Evolutionary conservation across 2,797 vertebrate genomes (phyloP), one percentile per base, ranked within the genome.

Genomic region (Smutsia temminckii): DNA sequence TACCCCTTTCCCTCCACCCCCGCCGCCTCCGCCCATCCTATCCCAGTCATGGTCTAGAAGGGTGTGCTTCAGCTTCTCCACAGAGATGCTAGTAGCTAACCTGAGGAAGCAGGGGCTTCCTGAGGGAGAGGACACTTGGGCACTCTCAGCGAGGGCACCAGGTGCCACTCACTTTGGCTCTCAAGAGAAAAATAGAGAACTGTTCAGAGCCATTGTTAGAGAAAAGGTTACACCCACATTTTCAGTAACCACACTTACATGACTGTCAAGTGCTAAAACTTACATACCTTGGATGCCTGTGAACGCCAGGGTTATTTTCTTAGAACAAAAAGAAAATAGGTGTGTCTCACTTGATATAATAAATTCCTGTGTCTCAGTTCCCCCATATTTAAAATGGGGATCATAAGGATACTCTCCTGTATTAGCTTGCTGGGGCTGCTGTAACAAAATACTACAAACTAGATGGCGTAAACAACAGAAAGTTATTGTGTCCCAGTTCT

Each of bases 231-330:
- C 13, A 8, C 8, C 9, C 17, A n/a, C 64, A n/a, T 64, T 68
- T 78, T 72, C 71, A 63, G 34, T 77, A 10, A 17, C 40, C 18
- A 79, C 2, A 72, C n/a, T 51, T 64, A 75, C 23, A 49, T 42
- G 37, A 53, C 4, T 64, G 42, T 69, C 27, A 64, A 86, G 16
- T 64, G 32, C 37, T 40, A 53, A 59, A 69, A 49, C 18, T 55
- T 51, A 40, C 69, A 27, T 32, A 12, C 25, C 12, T 2, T 49
- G 61, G 66, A 51, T 79, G 20, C 57, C 68, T 59, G 1, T 29
- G 13, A 88, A 93, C 71, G 55, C 25, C 42, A 78, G 9, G 25
- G 10, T 83, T 83, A 42, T 83, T 95, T 90, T 59, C 77, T 91
- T 69, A 89, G 32, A 74, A 51, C 6, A 71, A 1, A 49, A 88